Base-by-base conservation (phyloP, 2,888 invertebrate species). In the Orchesellides sinensis region DNA sequence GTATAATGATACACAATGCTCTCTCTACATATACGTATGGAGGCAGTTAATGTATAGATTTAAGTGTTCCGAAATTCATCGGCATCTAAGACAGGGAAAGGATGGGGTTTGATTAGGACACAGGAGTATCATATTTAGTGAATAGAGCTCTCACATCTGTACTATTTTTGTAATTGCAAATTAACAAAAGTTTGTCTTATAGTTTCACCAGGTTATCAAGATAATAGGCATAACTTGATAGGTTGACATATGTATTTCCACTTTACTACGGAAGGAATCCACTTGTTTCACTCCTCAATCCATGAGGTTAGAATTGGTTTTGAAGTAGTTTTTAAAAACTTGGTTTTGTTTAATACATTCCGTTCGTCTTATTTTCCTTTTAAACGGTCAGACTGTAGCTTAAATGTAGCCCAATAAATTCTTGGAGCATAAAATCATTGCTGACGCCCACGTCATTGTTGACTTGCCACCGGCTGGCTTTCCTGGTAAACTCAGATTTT, bases 1-100 rank as follows among this genome's bases (percentile, higher is more conserved):
- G 19, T 59, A 47, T 10, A 47, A 10, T 47, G 12, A n/a, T n/a
- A n/a, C n/a, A n/a, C n/a, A n/a, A n/a, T n/a, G n/a, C 19, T 59
- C n/a, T 40, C 59, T n/a, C 59, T 59, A 59, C 1, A n/a, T n/a
- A n/a, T 19, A 59, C 40, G 40, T 29, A 29, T 61, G 61, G 61
- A 61, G 29, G 32, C n/a, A 14, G 21, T 59, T 8, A n/a, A 40
- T 40, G 21, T 4, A 63, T 10, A 29, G 23, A 61, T 10, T 61
- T 27, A 81, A 84, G 84, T 84, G 84, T 84, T 84, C 84, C 84
- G 83, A 84, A 84, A 84, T 84, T 84, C 84, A 84, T 83, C 83
- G 66, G 68, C 63, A 63, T 63, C 63, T 40, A 17, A 56, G 68
- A 81, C 52, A 82, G 56, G 63, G 47, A 72, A 80, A 79, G 74